phyloP scores from a whole-genome alignment of 2,113 vertebrate genomes.

The Xiphorhynchus elegans region DNA sequence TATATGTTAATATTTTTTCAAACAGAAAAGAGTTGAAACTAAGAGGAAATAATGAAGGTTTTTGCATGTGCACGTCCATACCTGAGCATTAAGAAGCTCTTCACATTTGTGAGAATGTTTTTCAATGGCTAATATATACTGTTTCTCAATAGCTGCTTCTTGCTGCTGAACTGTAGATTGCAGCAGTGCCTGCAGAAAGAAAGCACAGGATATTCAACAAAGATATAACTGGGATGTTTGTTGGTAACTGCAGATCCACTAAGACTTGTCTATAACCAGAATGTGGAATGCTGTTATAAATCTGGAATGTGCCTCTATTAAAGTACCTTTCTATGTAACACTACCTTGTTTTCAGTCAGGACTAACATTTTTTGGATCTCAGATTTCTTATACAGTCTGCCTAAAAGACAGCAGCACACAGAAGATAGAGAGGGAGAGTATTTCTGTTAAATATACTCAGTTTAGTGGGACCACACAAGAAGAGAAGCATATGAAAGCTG shows the following conservation, averaged over 20 bases:
- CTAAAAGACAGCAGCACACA: slow-evolving; percentile 46
- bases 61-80: slow-evolving; percentile 23
- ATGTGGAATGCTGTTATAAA: slow-evolving; percentile 11
- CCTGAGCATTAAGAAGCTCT: slow-evolving; percentile 79
- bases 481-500: slow-evolving; percentile 70
- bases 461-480: slow-evolving; percentile 79
- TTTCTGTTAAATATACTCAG: slow-evolving; percentile 60
- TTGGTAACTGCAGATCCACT: not conserved
- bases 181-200: slow-evolving; percentile 73
- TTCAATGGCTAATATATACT: slow-evolving; percentile 75
- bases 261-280: slow-evolving; percentile 5
- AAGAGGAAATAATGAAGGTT: not conserved
- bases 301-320: not conserved
- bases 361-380: slow-evolving; percentile 41
- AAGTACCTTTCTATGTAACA: slow-evolving; percentile 37
- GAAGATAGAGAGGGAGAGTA: slow-evolving; percentile 66
- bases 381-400: slow-evolving; percentile 38
- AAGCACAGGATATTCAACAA: not conserved
- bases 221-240: not conserved
- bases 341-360: slow-evolving; percentile 33
- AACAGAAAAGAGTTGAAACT: not conserved
- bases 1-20: not conserved
- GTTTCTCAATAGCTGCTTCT: slow-evolving; percentile 75
- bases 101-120: slow-evolving; percentile 80
- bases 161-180: slow-evolving; percentile 77